Evolutionary conservation across 2,888 invertebrate species (phyloP).

Genomic region (Oasisia sp.): DNA sequence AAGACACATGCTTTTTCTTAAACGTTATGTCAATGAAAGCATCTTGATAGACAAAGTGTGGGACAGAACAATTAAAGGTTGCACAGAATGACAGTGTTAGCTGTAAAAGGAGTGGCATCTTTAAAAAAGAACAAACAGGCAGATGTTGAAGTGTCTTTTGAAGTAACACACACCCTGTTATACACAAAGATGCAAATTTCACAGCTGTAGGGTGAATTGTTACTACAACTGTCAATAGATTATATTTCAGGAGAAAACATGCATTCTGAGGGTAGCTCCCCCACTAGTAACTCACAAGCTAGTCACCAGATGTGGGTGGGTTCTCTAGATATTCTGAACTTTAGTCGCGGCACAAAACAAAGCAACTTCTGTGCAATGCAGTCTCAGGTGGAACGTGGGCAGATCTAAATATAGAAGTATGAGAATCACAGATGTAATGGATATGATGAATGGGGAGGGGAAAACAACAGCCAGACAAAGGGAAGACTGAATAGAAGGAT

Average conservation of each 20-base stretch:
- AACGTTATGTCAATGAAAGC: not conserved
- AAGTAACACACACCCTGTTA: no score
- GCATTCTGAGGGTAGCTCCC: no score
- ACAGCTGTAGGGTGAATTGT: no score
- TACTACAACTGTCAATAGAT: no score
- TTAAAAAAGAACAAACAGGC: no score
- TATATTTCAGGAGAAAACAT: no score
- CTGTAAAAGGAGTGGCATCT: no score
- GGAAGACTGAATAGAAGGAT: not conserved
- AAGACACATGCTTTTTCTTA: not conserved
- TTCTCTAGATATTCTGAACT: not conserved
- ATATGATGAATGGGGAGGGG: not conserved
- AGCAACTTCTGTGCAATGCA: not conserved
- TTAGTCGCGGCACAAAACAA: not conserved
- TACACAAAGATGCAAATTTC: no score
- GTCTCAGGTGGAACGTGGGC: not conserved
- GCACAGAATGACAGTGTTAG: no score
- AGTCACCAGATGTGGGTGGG: not conserved
- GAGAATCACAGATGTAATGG: not conserved
- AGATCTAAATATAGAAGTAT: not conserved
- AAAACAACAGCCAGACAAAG: not conserved
- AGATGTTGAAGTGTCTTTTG: no score
- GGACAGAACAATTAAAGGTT: no score
- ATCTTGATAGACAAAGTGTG: no score
- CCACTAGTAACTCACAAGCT: not conserved